Evolutionary conservation across 2,797 vertebrate genomes (phyloP).

Genomic region (Cyprinella venusta): DNA sequence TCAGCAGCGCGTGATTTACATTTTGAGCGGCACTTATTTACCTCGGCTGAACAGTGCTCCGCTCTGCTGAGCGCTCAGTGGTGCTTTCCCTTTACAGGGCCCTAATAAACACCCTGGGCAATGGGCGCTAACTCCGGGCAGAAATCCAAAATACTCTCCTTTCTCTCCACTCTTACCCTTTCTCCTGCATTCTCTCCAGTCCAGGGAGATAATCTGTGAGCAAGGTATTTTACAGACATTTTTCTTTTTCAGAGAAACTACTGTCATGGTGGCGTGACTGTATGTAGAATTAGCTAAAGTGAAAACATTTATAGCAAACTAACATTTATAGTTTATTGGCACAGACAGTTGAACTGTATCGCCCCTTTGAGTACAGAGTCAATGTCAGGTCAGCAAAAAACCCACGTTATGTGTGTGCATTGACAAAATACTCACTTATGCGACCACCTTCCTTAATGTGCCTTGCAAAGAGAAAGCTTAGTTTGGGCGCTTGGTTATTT

Average conservation of each 20-base stretch:
- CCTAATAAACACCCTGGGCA: constrained; percentile 40
- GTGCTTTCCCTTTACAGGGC: constrained; percentile 25
- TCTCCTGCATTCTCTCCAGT: constrained; percentile 25
- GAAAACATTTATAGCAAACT: not conserved
- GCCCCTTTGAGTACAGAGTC: not conserved
- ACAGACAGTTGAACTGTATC: not conserved
- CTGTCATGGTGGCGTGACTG: not conserved
- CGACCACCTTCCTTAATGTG: not conserved
- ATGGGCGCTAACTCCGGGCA: not conserved
- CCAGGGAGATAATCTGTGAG: not conserved
- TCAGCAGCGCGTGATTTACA: constrained; percentile 48
- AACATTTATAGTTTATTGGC: not conserved
- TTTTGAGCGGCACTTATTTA: constrained; percentile 51
- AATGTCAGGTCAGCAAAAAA: not conserved
- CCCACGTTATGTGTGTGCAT: not conserved
- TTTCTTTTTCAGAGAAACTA: not conserved
- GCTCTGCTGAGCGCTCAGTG: constrained; percentile 19
- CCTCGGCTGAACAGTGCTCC: constrained; percentile 32
- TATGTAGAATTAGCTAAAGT: not conserved
- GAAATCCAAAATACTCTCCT: not conserved
- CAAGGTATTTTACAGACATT: not conserved
- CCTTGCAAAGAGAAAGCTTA: not conserved
- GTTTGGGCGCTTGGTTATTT: not conserved
- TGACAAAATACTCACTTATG: not conserved
- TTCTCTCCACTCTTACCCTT: not conserved